phyloP scores from a whole-genome alignment of 2,113 vertebrate species.

The Halcyon senegalensis region DNA sequence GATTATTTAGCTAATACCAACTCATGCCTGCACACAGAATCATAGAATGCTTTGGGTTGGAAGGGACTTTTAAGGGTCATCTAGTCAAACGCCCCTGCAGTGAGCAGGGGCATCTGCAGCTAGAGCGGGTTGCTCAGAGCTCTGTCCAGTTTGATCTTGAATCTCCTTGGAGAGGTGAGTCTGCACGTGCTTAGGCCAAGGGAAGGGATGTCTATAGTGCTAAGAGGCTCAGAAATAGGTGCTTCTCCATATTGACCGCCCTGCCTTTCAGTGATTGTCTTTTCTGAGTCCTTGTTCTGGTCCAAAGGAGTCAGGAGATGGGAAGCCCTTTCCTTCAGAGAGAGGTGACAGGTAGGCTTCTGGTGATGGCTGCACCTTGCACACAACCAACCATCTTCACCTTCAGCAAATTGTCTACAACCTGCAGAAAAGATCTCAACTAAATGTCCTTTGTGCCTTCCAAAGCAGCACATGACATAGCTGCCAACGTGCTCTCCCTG shows the following conservation, averaged over 20 bases:
- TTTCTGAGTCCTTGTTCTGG: background rate
- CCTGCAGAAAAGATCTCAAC: background rate
- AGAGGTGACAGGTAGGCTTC: background rate
- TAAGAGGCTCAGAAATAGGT: background rate
- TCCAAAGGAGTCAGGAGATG: background rate
- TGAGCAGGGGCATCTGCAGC: background rate
- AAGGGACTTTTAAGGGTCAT: background rate
- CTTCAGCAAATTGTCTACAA: background rate
- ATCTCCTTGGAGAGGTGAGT: background rate
- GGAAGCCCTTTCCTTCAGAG: background rate
- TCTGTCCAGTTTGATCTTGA: too few relatives aligned
- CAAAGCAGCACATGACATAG: background rate
- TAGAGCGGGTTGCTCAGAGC: background rate
- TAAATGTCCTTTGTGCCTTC: background rate
- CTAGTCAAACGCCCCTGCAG: background rate
- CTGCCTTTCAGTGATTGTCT: background rate
- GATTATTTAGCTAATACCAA: background rate
- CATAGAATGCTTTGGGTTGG: background rate
- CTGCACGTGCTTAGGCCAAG: rapidly evolving
- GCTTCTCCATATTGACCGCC: rapidly evolving
- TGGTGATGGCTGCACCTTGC: background rate
- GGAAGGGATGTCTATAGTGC: rapidly evolving
- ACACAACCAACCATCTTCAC: rapidly evolving
- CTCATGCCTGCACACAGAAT: background rate
- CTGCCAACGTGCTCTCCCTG: rapidly evolving